Evolutionary conservation across 2,797 vertebrate genomes (phyloP).

Genomic region (Todus mexicanus): DNA sequence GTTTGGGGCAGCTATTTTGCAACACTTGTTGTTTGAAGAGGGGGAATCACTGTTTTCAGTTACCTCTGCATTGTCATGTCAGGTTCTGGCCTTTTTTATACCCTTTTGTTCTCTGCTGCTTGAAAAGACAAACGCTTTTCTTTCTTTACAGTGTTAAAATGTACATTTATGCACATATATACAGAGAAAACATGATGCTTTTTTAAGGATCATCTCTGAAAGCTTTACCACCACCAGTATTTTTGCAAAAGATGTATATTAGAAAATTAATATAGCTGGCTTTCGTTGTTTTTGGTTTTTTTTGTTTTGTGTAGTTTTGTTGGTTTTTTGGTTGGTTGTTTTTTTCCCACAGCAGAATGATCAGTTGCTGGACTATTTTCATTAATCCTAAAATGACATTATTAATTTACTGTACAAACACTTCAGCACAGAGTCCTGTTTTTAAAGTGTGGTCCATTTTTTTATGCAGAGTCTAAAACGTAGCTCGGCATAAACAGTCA

Average conservation of each 20-base stretch:
- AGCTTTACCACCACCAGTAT: background rate
- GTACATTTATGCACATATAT: background rate
- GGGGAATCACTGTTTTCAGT: constrained; percentile 5
- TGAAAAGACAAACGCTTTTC: background rate
- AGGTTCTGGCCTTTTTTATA: background rate
- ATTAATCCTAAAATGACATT: background rate
- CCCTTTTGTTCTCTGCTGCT: background rate
- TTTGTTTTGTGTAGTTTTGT: too few species aligned
- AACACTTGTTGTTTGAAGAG: constrained; percentile 21
- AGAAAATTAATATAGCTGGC: too few species aligned
- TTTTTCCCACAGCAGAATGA: background rate
- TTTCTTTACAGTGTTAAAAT: background rate
- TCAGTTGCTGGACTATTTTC: background rate
- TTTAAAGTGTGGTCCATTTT: background rate
- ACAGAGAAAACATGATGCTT: background rate
- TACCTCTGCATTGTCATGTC: background rate
- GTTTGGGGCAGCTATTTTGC: background rate
- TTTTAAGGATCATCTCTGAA: background rate
- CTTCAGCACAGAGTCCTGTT: background rate
- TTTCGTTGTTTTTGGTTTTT: too few species aligned
- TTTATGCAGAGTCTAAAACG: background rate
- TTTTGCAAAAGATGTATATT: background rate
- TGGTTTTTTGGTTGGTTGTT: too few species aligned
- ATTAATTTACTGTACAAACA: background rate
- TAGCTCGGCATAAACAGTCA: background rate